Evolutionary conservation across 2,888 invertebrate genomes (phyloP).

Genomic region (Ecliptopera silaceata): DNA sequence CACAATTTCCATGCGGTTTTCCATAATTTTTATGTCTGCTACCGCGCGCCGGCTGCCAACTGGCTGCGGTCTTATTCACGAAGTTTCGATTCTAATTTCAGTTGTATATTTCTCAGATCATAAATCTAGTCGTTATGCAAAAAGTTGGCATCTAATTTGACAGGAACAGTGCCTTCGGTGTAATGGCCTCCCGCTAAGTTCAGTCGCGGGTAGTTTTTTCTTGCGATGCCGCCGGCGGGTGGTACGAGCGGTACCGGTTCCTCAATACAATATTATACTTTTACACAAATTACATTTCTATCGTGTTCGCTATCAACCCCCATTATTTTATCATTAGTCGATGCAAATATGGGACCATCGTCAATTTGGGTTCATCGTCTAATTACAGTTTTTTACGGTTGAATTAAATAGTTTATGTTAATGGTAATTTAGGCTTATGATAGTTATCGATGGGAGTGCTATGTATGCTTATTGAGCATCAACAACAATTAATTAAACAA

Average conservation of each 20-base stretch:
- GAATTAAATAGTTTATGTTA: constrained; percentile 32
- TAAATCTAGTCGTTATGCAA: constrained; percentile 54
- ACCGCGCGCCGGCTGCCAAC: constrained; percentile 18
- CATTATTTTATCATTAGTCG: constrained; percentile 80
- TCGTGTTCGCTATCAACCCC: constrained; percentile 76
- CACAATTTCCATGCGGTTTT: constrained; percentile 47
- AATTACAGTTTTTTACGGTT: constrained; percentile 47
- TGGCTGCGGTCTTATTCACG: constrained; percentile 30
- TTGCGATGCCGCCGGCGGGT: constrained; percentile 64
- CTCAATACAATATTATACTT: constrained; percentile 70
- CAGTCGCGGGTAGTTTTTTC: constrained; percentile 75
- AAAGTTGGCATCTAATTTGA: constrained; percentile 57
- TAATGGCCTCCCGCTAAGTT: constrained; percentile 62
- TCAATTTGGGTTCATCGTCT: constrained; percentile 59
- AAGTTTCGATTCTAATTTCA: constrained; percentile 44
- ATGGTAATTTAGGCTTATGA: constrained; percentile 27
- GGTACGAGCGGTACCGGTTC: constrained; percentile 67
- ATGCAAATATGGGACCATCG: constrained; percentile 65
- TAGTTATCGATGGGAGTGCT: constrained; percentile 28
- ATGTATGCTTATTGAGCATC: constrained; percentile 31
- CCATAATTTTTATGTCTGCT: constrained; percentile 43
- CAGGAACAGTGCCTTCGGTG: constrained; percentile 46
- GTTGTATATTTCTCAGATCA: constrained; percentile 49
- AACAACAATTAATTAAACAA: constrained; percentile 47
- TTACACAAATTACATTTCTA: constrained; percentile 81